Percentiles rank a stretch among this genome's conserved stretches.
phyloP scores from a whole-genome alignment of 2,113 vertebrate species.

The Sarotherodon lohbergeri region DNA sequence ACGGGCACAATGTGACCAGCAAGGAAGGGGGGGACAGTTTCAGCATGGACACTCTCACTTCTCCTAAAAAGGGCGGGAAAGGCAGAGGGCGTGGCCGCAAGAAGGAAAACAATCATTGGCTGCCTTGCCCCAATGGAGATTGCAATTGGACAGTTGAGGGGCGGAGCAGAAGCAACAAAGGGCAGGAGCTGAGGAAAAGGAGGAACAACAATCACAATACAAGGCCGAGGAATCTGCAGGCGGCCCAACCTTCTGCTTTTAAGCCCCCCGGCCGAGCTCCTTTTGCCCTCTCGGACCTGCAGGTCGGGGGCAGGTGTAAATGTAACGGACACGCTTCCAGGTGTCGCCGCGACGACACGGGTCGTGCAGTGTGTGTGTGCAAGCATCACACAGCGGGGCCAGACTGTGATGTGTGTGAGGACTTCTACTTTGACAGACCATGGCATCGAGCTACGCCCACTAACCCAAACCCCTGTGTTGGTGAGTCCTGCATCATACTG shows the following conservation, averaged over 20 bases:
- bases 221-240: conserved; percentile 30
- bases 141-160: conserved; percentile 68
- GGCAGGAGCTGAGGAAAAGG: conserved; percentile 69
- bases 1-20: conserved; percentile 69
- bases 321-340: conserved; percentile 82
- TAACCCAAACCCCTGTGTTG: conserved; percentile 80
- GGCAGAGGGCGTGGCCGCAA: conserved; percentile 46
- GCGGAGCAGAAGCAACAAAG: conserved; percentile 27
- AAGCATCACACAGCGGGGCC: conserved; percentile 80
- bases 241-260: neutral
- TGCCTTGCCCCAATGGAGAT: conserved; percentile 47
- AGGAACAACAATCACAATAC: conserved; percentile 64
- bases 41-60: neutral
- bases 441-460: conserved; percentile 82
- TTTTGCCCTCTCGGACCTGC: conserved; percentile 76
- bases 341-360: conserved; percentile 69
- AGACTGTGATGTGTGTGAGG: conserved; percentile 79
- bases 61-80: conserved; percentile 47
- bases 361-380: conserved; percentile 72
- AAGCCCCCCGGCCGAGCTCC: neutral
- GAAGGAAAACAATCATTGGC: conserved; percentile 48
- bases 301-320: conserved; percentile 82
- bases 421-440: conserved; percentile 79
- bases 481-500: conserved; percentile 63
- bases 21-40: conserved; percentile 52